Percentiles rank a stretch among this genome's conserved stretches.
Conservation (phyloP, 2,888 invertebrate species). For the Glaucopsyche alexis region DNA sequence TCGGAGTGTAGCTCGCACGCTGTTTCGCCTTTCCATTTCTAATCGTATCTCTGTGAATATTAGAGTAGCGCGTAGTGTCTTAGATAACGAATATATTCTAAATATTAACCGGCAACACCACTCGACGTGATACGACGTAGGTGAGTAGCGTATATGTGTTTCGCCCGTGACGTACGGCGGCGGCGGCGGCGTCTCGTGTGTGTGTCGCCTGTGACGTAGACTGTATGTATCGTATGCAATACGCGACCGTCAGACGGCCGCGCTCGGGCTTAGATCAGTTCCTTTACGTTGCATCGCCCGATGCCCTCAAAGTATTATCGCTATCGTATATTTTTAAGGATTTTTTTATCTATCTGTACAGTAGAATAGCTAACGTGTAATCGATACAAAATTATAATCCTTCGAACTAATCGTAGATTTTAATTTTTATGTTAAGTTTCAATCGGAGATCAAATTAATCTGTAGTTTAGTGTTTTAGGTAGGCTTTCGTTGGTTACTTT, state of each 20-base stretch:
- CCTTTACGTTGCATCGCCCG: constrained; percentile 44
- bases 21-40: constrained; percentile 71
- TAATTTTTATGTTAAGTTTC: constrained; percentile 59
- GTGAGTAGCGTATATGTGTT: constrained; percentile 50
- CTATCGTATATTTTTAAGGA: constrained; percentile 53
- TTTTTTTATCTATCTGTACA: constrained; percentile 69
- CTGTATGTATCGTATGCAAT: constrained; percentile 38
- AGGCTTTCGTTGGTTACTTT: constrained; percentile 51
- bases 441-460: constrained; percentile 60
- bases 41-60: constrained; percentile 76
- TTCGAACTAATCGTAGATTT: constrained; percentile 62
- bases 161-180: constrained; percentile 58
- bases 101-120: constrained; percentile 77
- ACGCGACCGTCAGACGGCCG: constrained; percentile 57
- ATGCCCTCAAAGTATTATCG: constrained; percentile 49
- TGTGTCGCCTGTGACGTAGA: constrained; percentile 43
- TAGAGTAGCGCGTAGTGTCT: constrained; percentile 76
- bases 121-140: constrained; percentile 74
- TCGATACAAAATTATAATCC: constrained; percentile 75
- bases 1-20: constrained; percentile 63
- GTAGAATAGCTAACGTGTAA: constrained; percentile 76
- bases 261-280: constrained; percentile 50
- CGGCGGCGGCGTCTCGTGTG: too few species aligned
- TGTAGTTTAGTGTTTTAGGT: constrained; percentile 54
- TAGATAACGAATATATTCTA: constrained; percentile 76